Base-by-base conservation (phyloP, 1,140 invertebrate genomes). In the Eumeta japonica region DNA sequence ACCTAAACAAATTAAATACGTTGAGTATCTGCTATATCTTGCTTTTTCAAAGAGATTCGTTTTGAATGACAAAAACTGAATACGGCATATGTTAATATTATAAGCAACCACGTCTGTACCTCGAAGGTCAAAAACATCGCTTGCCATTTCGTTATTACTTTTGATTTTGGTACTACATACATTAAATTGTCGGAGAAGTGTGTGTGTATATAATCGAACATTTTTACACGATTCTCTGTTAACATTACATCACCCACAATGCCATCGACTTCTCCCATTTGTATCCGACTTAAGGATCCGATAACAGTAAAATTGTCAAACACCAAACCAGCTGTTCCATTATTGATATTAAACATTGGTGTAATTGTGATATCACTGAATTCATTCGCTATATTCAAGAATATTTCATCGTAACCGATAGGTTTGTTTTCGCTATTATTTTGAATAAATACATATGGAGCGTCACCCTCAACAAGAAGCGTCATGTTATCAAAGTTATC, bases 141-240 rank as follows among this genome's bases (percentile, higher is more conserved):
- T 27, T 12, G 20, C 35, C 35, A 36, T 36, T 36, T 36, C 14
- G n/a, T 20, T 3, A 24, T n/a, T 11, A 12, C 14, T 24, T 5
- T 13, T 27, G 35, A 19, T 27, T 36, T 36, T 24, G 35, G 35
- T 13, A 36, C 12, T 12, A 24, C 11, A 10, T 24, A 10, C 4
- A 36, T 10, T n/a, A 27, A 13, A 15, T n/a, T 13, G 11, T 36
- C 35, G 2, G 19, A 7, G 2, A 27, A 24, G 15, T 28, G 35
- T 2, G 35, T 15, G 7, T 19, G 4, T 7, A 24, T 16, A 7
- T 18, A 36, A 27, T 36, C 35, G 19, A 36, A 36, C 4, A 14
- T 4, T 14, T 11, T n/a, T 10, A 15, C 12, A 24, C 35, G 18
- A 3, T 24, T 11, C 2, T 27, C n/a, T 5, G 24, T 24, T 11